These are phyloP conservation scores for Campoletis sonorensis DNA, from an alignment of 1,140 invertebrate genomes.

Conservation along the genomic window DNA sequence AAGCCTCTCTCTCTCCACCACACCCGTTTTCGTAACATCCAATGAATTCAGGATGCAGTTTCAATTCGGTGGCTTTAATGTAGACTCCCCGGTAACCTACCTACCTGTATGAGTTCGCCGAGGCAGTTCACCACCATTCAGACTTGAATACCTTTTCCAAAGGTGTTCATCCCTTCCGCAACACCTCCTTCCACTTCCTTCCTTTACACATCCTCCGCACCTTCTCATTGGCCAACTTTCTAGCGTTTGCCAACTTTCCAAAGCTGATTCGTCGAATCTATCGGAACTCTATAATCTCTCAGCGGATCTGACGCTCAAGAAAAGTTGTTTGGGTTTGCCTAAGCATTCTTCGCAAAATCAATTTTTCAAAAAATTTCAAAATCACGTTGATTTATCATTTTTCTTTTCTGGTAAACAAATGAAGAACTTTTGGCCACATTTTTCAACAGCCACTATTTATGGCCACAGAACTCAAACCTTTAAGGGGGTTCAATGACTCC, in stretches of 20 bases:
- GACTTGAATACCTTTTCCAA: not conserved
- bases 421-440: too few relatives aligned
- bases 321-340: too few relatives aligned
- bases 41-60: constrained; percentile 19
- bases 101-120: too few relatives aligned
- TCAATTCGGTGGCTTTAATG: not conserved
- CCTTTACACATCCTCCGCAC: not conserved
- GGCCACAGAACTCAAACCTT: too few relatives aligned
- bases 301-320: too few relatives aligned
- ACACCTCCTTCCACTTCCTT: not conserved
- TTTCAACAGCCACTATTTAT: too few relatives aligned
- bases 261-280: too few relatives aligned
- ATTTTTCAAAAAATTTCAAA: too few relatives aligned
- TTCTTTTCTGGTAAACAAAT: too few relatives aligned
- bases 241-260: too few relatives aligned
- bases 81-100: not conserved
- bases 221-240: not conserved
- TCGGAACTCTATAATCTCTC: too few relatives aligned
- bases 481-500: not conserved
- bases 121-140: not conserved
- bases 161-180: not conserved
- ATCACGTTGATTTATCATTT: not conserved
- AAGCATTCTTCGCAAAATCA: too few relatives aligned
- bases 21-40: not conserved
- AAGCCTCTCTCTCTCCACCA: not conserved